A percentile compares a stretch with the other conserved stretches of the same genome.
Conservation (phyloP, 2,113 vertebrate species). For the Odontesthes bonariensis region DNA sequence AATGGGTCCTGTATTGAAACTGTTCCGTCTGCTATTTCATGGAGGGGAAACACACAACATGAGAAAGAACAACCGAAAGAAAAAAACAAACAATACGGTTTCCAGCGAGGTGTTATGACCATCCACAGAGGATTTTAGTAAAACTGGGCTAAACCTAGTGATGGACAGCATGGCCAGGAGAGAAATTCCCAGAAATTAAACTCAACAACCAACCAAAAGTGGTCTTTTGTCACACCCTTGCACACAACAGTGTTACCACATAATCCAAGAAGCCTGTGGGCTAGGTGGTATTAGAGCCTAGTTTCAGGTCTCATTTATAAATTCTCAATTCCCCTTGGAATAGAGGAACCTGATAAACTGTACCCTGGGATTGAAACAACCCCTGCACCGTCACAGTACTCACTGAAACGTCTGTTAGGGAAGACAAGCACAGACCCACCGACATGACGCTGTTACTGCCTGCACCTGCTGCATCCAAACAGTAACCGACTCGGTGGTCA, state of each 20-base stretch:
- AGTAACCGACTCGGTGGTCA: conserved; percentile 23
- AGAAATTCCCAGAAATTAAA: conserved; percentile 21
- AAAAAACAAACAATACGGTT: background rate
- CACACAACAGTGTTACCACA: conserved; percentile 62
- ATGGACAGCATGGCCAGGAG: background rate
- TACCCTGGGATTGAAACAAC: conserved; percentile 55
- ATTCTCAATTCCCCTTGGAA: conserved; percentile 83
- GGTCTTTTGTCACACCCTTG: background rate
- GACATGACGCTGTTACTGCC: background rate
- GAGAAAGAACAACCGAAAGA: no score
- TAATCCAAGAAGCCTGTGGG: conserved; percentile 68
- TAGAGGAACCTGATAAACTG: conserved; percentile 69
- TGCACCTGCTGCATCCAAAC: conserved; percentile 30
- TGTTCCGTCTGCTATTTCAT: no score
- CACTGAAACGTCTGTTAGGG: background rate
- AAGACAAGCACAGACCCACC: background rate
- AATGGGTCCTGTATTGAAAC: no score
- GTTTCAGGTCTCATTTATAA: conserved; percentile 78
- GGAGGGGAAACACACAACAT: no score
- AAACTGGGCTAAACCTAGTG: background rate
- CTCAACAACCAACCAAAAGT: no score
- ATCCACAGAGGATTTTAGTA: background rate
- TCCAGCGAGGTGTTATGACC: background rate
- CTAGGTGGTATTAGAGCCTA: conserved; percentile 66
- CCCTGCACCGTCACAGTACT: conserved; percentile 8